Evolutionary conservation across 2,888 invertebrate genomes (phyloP).

Genomic region (Hemaris fuciformis): DNA sequence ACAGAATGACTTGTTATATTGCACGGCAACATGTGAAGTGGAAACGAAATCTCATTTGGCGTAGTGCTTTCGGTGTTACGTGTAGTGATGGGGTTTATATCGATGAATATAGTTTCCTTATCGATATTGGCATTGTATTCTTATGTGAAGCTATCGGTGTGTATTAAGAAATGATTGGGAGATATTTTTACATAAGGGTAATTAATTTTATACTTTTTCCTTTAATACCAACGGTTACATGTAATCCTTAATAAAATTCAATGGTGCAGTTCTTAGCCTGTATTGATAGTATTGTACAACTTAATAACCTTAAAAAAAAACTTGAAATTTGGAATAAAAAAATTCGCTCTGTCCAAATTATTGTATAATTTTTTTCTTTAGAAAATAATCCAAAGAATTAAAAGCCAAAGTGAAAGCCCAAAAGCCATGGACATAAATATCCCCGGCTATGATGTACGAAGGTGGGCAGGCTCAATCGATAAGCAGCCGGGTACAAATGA

Average conservation of each 20-base stretch:
- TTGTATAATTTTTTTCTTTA: too few species aligned
- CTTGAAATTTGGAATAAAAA: too few species aligned
- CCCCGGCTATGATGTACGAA: constrained; percentile 33
- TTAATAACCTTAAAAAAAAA: too few species aligned
- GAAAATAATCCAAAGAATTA: constrained; percentile 41
- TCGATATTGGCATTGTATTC: not conserved
- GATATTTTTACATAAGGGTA: too few species aligned
- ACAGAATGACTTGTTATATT: constrained; percentile 72
- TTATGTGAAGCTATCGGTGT: not conserved
- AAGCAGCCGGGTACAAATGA: constrained; percentile 45
- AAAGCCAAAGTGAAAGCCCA: constrained; percentile 53
- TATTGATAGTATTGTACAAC: too few species aligned
- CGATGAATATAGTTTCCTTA: not conserved
- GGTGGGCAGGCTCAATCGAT: constrained; percentile 43
- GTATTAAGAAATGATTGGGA: too few species aligned
- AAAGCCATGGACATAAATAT: constrained; percentile 58
- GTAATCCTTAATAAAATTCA: too few species aligned
- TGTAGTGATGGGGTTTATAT: constrained; percentile 36
- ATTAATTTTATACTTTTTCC: too few species aligned
- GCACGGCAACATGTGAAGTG: constrained; percentile 66
- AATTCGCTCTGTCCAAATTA: too few species aligned
- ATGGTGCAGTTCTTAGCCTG: too few species aligned
- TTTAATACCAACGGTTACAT: too few species aligned
- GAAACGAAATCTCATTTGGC: constrained; percentile 68
- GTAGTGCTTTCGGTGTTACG: constrained; percentile 48